Base-by-base conservation (phyloP, 2,113 vertebrate species). In the Pandion haliaetus region DNA sequence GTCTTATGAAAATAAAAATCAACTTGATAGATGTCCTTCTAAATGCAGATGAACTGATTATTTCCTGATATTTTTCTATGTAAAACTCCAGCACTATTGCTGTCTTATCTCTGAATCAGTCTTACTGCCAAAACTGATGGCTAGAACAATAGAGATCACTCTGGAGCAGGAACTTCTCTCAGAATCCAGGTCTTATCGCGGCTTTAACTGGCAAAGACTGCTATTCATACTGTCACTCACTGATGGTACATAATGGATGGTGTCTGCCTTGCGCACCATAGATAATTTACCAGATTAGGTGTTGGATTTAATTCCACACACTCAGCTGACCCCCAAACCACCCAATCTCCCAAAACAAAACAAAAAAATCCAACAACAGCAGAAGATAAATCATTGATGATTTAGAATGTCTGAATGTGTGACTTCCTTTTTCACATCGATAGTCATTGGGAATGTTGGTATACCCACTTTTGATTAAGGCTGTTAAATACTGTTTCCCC, bases 211-310 rank as follows among this genome's bases (percentile, higher is more conserved):
- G 98, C 97, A 98, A 97, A 94, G 96, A 76, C 98, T 98, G 98
- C 98, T 98, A 98, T 98, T 99, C 98, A 98, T 87, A 83, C 95
- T 98, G 96, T 97, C 98, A 98, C 93, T 98, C 98, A 98, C 91
- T 72, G 96, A 86, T 93, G 94, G 92, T 74, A 31, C 96, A 98
- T 98, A 99, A 98, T 98, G 97, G 98, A 99, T 98, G 97, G 95
- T 90, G 97, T 95, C 96, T 95, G 98, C 97, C 97, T 98, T 98
- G 98, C 98, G 98, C 96, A 96, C 94, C 94, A 94, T 55, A 99
- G 99, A 99, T 99, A 99, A 99, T 97, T 98, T 84, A 40, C 59
- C 94, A 95, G 97, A 97, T 91, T 91, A 80, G 73, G 71, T 90
- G 67, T 84, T 95, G 90, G 94, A 96, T 98, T 98, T 98, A 98